Percentiles rank a stretch among this genome's conserved stretches.
Conservation (phyloP, 2,797 vertebrate species). For the Aselliscus stoliczkanus region DNA sequence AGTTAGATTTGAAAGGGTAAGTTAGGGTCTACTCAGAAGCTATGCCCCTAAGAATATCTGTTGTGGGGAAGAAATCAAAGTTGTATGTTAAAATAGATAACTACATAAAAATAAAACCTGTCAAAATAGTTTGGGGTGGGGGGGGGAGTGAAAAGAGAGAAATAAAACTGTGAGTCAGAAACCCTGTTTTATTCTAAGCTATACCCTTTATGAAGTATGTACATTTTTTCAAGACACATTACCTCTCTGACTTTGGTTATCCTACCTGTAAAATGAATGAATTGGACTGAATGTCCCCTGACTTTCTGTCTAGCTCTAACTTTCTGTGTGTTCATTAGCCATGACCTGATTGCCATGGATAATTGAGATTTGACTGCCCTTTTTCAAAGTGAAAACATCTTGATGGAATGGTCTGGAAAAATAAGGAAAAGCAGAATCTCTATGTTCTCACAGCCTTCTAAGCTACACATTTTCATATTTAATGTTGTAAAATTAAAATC, state of each 20-base stretch:
- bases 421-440: not conserved
- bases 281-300: not conserved
- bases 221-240: not conserved
- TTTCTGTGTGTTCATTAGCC: constrained; percentile 37
- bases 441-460: not conserved
- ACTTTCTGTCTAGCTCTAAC: not conserved
- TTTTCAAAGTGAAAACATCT: constrained; percentile 15
- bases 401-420: constrained; percentile 30
- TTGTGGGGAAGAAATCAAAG: not conserved
- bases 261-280: not conserved
- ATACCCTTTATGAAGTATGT: not conserved
- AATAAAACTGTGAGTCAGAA: not conserved
- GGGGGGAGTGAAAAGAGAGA: not conserved
- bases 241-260: not conserved
- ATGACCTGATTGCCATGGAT: not conserved
- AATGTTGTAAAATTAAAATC: constrained; percentile 23
- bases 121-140: not conserved
- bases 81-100: not conserved
- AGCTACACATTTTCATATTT: not conserved
- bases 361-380: constrained; percentile 45
- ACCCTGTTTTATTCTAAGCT: not conserved
- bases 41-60: not conserved
- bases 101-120: not conserved
- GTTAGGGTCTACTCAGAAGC: not conserved
- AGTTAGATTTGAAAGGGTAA: not conserved